These are phyloP conservation scores for Armadillidium nasatum DNA, from an alignment of 1,140 invertebrate species.

Conservation along the genomic window DNA sequence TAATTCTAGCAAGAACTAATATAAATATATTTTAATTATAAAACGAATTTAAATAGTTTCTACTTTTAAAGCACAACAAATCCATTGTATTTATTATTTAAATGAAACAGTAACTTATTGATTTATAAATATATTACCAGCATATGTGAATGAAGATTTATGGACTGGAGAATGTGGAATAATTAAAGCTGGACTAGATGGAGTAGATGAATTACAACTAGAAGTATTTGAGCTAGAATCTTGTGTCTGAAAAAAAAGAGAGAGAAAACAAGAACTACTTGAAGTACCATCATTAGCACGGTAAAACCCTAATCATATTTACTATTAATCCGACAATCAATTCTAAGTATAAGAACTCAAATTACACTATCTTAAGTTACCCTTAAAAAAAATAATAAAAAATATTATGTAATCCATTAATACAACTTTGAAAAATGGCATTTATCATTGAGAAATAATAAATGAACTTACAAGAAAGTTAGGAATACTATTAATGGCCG, in stretches of 20 bases:
- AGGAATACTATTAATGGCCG: constrained; percentile 56
- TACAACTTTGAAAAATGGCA: constrained; percentile 55
- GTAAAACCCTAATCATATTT: no score
- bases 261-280: not conserved
- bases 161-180: constrained; percentile 31
- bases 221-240: constrained; percentile 91
- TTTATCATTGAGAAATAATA: constrained; percentile 49
- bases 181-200: constrained; percentile 78
- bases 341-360: no score
- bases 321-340: no score
- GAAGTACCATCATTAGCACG: no score
- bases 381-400: no score
- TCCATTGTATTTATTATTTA: no score
- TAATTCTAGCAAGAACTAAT: not conserved
- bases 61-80: no score
- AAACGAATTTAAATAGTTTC: no score
- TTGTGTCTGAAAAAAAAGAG: constrained; percentile 49
- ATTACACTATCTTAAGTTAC: no score
- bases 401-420: no score
- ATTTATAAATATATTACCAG: constrained; percentile 31
- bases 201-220: constrained; percentile 92
- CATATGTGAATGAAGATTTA: constrained; percentile 34
- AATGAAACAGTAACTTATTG: no score
- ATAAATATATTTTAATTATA: not conserved
- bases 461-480: constrained; percentile 56